Base-by-base conservation (phyloP, 2,888 invertebrate genomes). In the Melieria omissa region DNA sequence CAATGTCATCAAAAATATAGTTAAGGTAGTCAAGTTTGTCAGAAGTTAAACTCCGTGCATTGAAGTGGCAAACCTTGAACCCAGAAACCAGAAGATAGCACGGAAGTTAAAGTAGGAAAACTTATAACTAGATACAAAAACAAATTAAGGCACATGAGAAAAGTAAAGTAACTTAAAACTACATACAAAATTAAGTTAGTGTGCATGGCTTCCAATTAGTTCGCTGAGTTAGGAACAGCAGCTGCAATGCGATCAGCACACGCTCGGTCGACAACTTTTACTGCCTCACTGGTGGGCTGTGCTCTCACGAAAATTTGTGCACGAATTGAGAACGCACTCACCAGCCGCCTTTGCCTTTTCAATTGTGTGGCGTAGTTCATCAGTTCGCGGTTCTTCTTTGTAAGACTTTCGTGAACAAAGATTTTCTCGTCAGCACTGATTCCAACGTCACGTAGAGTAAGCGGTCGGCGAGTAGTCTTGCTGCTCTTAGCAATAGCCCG, bases 1-100 rank as follows among this genome's bases (percentile, higher is more conserved):
- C 46, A n/a, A n/a, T 9, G 7, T 61, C 45, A 61, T 61, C 14
- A 61, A 61, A 61, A 61, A 61, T 10, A 61, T 61, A 6, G 46
- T 10, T 61, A 46, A 61, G 44, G 46, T 61, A 61, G 16, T 61
- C 45, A 10, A 61, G 61, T 41, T 61, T 61, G 41, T 45, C 61
- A 7, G 16, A 8, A 14, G 46, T 61, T 61, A 61, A 61, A 46
- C 61, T 61, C n/a, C 61, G 61, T 46, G 61, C 16, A 41, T 57
- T 57, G 41, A 57, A 57, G 41, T 57, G 57, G 14, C 61, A 61
- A 9, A 61, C 46, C 45, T 61, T 46, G 46, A 46, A 61, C 14
- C 61, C 61, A n/a, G 12, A 12, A 45, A 44, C 7, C 3, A 44
- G 45, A 44, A 61, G 7, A 61, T 44, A 29, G 8, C n/a, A 44